phyloP scores from a whole-genome alignment of 2,888 invertebrate species.

The Trimorus sp. region DNA sequence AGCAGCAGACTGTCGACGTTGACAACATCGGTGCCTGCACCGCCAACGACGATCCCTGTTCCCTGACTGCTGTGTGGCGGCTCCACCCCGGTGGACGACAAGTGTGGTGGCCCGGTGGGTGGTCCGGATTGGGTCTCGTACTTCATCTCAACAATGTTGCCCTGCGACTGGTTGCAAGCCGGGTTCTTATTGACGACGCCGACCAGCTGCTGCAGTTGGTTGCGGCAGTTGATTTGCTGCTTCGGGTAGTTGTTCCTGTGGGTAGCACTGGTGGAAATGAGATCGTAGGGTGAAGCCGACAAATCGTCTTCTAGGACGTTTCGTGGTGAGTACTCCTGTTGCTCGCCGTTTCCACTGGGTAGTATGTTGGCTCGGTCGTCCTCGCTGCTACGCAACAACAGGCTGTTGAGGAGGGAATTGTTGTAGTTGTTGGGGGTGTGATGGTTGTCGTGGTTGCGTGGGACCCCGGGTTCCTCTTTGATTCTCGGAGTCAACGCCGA shows the following conservation, averaged over 20 bases:
- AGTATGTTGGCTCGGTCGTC: conserved; percentile 65
- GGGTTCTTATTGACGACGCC: conserved; percentile 60
- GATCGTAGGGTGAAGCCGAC: conserved; percentile 74
- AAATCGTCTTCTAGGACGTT: conserved; percentile 74
- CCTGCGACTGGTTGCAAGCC: conserved; percentile 68
- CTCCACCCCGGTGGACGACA: conserved; percentile 76
- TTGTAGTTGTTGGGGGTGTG: conserved; percentile 61
- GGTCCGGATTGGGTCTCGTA: conserved; percentile 78
- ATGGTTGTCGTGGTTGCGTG: conserved; percentile 40
- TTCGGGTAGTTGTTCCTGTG: conserved; percentile 58
- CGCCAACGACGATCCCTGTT: conserved; percentile 75
- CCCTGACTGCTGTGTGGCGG: conserved; percentile 79
- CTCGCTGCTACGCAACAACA: conserved; percentile 44
- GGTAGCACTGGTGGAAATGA: conserved; percentile 69
- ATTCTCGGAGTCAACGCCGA: conserved; percentile 73
- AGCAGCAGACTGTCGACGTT: conserved; percentile 78
- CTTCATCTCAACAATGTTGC: conserved; percentile 78
- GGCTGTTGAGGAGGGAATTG: conserved; percentile 63
- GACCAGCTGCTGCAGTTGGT: conserved; percentile 38
- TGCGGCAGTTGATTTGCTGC: conserved; percentile 26
- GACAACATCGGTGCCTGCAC: conserved; percentile 77
- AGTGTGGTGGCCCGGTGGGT: conserved; percentile 75
- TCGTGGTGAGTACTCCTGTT: conserved; percentile 71
- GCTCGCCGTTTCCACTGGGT: conserved; percentile 63
- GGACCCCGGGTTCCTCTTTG: conserved; percentile 73